Evolutionary conservation across 1,140 invertebrate species (phyloP), one percentile per base, ranked within the genome.

Genomic region (Adoxophyes honmai): DNA sequence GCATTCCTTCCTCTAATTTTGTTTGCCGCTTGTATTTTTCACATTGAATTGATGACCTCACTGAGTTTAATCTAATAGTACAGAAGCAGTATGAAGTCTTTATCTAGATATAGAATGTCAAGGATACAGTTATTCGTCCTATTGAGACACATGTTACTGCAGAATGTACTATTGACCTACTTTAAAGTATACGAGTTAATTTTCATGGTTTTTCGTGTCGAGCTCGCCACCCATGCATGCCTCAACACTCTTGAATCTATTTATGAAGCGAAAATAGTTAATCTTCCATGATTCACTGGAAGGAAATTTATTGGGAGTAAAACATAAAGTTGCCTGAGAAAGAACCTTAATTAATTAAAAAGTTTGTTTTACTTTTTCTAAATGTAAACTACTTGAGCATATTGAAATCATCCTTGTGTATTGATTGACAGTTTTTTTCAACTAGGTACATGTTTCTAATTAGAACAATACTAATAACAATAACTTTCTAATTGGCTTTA

Each of bases 21-120:
- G 16, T 44, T 44, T 44, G 39, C 9, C 21, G 21, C 37, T 39
- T 44, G 11, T 44, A 44, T 44, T 44, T 42, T 44, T 21, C 39
- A 10, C 8, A 18, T 16, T n/a, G n/a, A n/a, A n/a, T n/a, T 44
- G 39, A 44, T 44, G 39, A 44, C 39, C 39, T 44, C 39, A 44
- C 39, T 44, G 0, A 10, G 9, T 44, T 44, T n/a, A 44, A 44
- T 44, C 8, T 44, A n/a, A 11, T 21, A 14, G 15, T 5, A 18
- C 10, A 44, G 14, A 18, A 18, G 39, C n/a, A 18, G 11, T 44
- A 4, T 18, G 39, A 18, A 44, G 39, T n/a, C 9, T 1, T n/a
- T 18, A 18, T 44, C 15, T 44, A 18, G 4, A 18, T 21, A 4
- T 9, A 44, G 4, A 44, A 18, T 39, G 16, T 15, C 37, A 18